Evolutionary conservation across 2,888 invertebrate species (phyloP).

Genomic region (Lithophane socia): DNA sequence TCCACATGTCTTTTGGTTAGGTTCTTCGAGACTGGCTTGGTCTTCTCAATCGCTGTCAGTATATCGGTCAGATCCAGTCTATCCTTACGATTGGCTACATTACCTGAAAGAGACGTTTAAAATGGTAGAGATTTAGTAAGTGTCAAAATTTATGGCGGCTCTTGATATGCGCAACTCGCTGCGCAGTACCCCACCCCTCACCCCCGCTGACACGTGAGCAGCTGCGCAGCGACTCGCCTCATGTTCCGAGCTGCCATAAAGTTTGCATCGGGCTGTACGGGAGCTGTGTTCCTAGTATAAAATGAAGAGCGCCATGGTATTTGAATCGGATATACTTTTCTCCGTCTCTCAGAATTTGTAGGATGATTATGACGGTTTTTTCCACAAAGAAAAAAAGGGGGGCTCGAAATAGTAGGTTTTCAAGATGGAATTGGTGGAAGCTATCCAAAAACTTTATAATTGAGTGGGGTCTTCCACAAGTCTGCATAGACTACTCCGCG

Average conservation of each 20-base stretch:
- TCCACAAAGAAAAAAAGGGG: background rate
- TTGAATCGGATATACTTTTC: background rate
- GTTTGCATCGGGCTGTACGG: background rate
- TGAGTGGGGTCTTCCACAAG: background rate
- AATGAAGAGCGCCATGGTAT: background rate
- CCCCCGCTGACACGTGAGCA: too few species aligned
- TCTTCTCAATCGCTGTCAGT: slow-evolving; percentile 87
- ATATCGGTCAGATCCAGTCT: slow-evolving; percentile 84
- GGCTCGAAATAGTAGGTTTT: background rate
- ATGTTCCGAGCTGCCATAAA: background rate
- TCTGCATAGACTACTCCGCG: background rate
- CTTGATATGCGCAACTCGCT: background rate
- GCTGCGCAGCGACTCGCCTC: too few species aligned
- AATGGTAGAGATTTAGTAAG: background rate
- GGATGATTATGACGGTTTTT: background rate
- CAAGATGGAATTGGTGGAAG: background rate
- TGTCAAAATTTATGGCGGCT: background rate
- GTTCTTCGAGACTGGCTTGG: slow-evolving; percentile 91
- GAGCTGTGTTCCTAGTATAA: too few species aligned
- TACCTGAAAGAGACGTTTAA: slow-evolving; percentile 64
- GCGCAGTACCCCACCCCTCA: background rate
- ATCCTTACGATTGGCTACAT: slow-evolving; percentile 80
- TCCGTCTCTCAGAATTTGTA: background rate
- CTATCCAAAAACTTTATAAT: background rate
- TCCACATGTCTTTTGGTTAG: slow-evolving; percentile 90